A percentile compares a stretch with the other conserved stretches of the same genome.
Conservation (phyloP, 35 echinoderm and acorn worm genomes). For the Strongylocentrotus purpuratus region DNA sequence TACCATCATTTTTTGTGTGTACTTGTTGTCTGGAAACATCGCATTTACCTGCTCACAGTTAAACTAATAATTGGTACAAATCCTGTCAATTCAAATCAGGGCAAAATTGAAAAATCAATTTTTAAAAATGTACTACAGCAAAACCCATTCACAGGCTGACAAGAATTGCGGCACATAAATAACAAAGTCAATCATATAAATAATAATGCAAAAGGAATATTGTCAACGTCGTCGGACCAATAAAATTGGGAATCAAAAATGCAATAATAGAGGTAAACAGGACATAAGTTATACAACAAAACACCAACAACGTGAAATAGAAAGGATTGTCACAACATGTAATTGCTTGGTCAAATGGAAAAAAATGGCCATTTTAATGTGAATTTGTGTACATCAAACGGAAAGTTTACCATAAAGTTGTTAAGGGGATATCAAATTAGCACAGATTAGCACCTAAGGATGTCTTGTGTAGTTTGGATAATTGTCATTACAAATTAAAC, state of each 20-base stretch:
- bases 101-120: neutral
- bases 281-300: neutral
- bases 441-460: neutral
- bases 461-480: neutral
- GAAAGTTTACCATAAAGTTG: neutral
- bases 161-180: constrained; percentile 11
- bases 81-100: neutral
- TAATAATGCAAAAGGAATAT: neutral
- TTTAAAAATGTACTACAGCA: neutral
- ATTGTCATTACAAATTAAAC: neutral
- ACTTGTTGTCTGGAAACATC: neutral
- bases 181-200: constrained; percentile 18
- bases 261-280: neutral
- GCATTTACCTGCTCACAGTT: neutral
- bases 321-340: neutral
- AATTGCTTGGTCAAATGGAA: neutral
- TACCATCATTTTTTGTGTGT: neutral
- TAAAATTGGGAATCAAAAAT: neutral
- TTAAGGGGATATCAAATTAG: neutral
- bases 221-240: neutral
- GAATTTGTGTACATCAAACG: neutral
- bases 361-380: neutral
- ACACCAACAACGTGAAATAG: neutral
- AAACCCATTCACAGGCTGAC: neutral
- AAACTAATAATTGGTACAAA: neutral